Base-by-base conservation (phyloP, 2,113 vertebrate genomes). In the Micromys minutus region DNA sequence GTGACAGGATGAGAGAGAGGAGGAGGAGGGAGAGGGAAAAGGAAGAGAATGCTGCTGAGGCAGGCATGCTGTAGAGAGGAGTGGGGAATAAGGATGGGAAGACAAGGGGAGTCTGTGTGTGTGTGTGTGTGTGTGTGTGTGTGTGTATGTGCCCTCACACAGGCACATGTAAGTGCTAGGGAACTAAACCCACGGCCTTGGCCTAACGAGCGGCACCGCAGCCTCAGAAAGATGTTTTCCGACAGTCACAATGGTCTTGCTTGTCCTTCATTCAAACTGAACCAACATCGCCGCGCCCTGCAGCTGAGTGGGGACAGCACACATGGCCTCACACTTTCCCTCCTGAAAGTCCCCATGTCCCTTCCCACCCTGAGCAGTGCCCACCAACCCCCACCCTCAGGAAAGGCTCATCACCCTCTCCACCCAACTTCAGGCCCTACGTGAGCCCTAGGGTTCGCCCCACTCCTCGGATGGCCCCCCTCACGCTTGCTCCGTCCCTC, bases 401-500 rank as follows among this genome's bases (percentile, higher is more conserved):
- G 26, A 93, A 16, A 85, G 63, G 55, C 69, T 79, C 69, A 21
- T 69, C 34, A 63, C 16, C 29, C 77, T 12, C 29, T 39, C 22
- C 42, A 52, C 0, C 0, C 1, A 63, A n/a, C 85, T 57, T 50
- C 1, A n/a, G 86, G n/a, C 65, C 9, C 61, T 31, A 61, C 31
- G 50, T 17, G n/a, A 12, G 81, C 65, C 61, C 88, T 31, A 39
- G 77, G 94, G 84, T 15, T 2, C 55, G 22, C 45, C 71, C 47
- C 24, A 0, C 80, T 45, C 50, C 79, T 55, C 84, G 5, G 24
- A 59, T 5, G 11, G 69, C 55, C 81, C 67, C 81, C 67, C 81
- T 74, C 90, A 15, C 2, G 71, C 96, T 87, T 15, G 67, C 96
- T 94, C 91, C 80, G 0, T 0, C 93, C 97, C 95, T 76, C 0